These are phyloP conservation scores for Thecocarcelia acutangulata DNA, from an alignment of 2,888 invertebrate genomes.

Conservation along the genomic window DNA sequence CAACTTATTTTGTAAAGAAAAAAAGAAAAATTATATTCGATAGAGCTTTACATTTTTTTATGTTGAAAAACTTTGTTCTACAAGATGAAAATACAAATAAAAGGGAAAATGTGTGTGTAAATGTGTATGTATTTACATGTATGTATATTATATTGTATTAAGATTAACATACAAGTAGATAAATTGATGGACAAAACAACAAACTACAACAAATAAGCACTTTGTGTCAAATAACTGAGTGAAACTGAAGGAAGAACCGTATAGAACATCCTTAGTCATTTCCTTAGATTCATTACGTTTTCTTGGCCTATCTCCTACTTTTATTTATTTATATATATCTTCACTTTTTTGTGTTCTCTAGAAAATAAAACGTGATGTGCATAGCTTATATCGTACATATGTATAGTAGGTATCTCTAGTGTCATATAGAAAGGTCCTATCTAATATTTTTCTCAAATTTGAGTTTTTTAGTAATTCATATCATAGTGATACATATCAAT, in stretches of 20 bases:
- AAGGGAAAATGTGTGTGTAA: background rate
- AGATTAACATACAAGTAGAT: constrained; percentile 5
- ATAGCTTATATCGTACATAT: no score
- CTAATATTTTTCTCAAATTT: no score
- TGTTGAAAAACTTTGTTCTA: background rate
- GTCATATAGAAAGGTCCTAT: no score
- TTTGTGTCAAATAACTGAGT: background rate
- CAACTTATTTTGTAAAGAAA: no score
- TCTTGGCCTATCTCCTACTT: background rate
- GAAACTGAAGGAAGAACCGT: background rate
- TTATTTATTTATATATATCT: no score
- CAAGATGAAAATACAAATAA: background rate
- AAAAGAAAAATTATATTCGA: background rate
- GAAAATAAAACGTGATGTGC: background rate
- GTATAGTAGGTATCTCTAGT: no score
- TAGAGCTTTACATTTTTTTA: background rate
- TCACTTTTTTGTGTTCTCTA: background rate
- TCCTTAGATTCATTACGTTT: constrained; percentile 7
- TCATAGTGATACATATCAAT: no score
- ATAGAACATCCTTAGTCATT: background rate
- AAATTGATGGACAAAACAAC: constrained; percentile 4
- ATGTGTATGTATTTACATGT: no score
- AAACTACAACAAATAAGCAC: background rate
- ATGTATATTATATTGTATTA: background rate
- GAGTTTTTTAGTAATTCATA: no score